These are phyloP conservation scores for Irena cyanogastra DNA, from an alignment of 2,113 vertebrate genomes.

Conservation along the genomic window DNA sequence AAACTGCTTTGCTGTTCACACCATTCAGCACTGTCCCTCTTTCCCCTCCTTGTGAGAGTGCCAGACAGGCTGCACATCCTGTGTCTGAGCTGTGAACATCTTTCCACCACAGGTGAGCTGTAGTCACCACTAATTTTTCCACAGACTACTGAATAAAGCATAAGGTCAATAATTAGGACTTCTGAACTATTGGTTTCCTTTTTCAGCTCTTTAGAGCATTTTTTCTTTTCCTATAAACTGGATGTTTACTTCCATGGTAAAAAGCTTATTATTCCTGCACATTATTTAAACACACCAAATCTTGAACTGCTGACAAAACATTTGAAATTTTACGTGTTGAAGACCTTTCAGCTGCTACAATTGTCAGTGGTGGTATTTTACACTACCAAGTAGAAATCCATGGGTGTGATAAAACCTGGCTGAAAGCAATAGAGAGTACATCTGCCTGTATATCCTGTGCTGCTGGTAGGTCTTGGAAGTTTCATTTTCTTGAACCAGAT, in stretches of 20 bases:
- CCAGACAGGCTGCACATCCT: background rate
- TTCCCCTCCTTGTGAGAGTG: background rate
- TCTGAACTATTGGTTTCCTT: background rate
- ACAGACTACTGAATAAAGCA: background rate
- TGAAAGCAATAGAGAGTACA: background rate
- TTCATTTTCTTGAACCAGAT: background rate
- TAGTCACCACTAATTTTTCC: background rate
- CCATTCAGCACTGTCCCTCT: background rate
- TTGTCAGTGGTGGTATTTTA: background rate
- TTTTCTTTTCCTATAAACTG: background rate
- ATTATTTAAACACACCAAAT: background rate
- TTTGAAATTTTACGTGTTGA: background rate
- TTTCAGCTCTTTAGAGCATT: background rate
- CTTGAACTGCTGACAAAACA: background rate
- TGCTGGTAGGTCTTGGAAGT: background rate
- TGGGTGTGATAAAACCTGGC: background rate
- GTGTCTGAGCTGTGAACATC: background rate
- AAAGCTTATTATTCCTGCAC: background rate
- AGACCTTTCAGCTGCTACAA: background rate
- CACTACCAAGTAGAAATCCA: background rate
- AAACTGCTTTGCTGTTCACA: background rate
- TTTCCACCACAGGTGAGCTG: background rate
- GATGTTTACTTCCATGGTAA: background rate
- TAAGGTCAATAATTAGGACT: background rate
- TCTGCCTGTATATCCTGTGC: background rate